Evolutionary conservation across 2,113 vertebrate species (phyloP), one percentile per base, ranked within the genome.

Genomic region (Aptenodytes forsteri): DNA sequence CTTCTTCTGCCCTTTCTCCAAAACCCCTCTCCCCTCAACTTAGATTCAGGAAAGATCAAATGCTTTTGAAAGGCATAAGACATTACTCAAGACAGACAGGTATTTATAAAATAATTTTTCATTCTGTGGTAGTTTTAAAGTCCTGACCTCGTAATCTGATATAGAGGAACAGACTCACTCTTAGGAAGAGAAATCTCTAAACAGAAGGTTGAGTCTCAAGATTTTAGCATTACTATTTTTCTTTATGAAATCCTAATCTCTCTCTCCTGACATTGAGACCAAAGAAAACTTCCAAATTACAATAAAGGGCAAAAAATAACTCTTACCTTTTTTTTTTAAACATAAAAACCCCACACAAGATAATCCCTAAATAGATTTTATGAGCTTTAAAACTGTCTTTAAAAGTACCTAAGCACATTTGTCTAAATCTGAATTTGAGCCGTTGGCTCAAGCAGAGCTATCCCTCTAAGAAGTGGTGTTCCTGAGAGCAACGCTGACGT

Each of bases 271-370:
- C 91, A 78, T 0, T 54, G 29, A 71, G 22, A 58, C 21, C 11
- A 84, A 66, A 59, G 21, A 49, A 82, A 76, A 50, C 16, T 64
- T 87, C 17, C 38, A 82, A 75, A 76, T 52, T 36, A 81, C 38
- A 81, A 38, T 26, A 38, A 61, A 44, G 76, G 9, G n/a, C 16
- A 83, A 85, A 27, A 21, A 77, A n/a, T 8, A 52, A 30, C 21
- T 50, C 23, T 22, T 46, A 62, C 6, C 4, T 6, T 65, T 80
- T 42, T 54, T 86, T 56, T 22, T 30, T 14, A 38, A 40, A 62
- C 18, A 50, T 2, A 26, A 22, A 50, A n/a, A 6, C 0, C 0
- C 7, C n/a, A 14, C 11, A 30, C 5, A 84, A 25, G 15, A 59
- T 32, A 76, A 82, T 20, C 8, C 54, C 6, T 73, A 49, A 75